phyloP scores from a whole-genome alignment of 1,140 invertebrate species.

The Drosophila willistoni region DNA sequence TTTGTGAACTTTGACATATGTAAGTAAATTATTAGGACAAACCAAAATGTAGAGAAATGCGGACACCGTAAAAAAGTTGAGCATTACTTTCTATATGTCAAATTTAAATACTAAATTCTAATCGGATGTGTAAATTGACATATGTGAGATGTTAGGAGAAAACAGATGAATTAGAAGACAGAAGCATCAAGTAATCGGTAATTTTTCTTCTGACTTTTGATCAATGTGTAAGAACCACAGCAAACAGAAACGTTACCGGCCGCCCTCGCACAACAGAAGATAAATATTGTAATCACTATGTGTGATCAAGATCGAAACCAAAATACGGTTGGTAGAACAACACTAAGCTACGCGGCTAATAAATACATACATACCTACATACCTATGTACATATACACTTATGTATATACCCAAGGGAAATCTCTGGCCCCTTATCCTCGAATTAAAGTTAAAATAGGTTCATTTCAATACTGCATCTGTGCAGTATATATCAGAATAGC shows the following conservation, averaged over 20 bases:
- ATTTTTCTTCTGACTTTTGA: slow-evolving; percentile 39
- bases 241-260: not conserved
- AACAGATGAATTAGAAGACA: not conserved
- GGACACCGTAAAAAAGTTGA: no score
- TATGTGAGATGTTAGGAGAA: not conserved
- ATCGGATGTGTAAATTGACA: not conserved
- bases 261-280: slow-evolving; percentile 17
- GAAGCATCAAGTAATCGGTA: not conserved
- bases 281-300: slow-evolving; percentile 31
- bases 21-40: no score
- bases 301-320: slow-evolving; percentile 20
- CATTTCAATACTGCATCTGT: not conserved
- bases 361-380: slow-evolving; percentile 4
- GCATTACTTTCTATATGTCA: no score
- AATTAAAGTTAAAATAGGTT: not conserved
- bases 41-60: no score
- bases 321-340: slow-evolving; percentile 40
- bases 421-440: not conserved
- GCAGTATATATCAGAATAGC: not conserved
- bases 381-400: not conserved
- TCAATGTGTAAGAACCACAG: slow-evolving; percentile 27
- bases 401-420: not conserved
- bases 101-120: not conserved
- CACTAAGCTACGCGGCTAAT: not conserved
- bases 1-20: no score